A percentile compares a stretch with the other conserved stretches of the same genome.
Conservation (phyloP, 2,797 vertebrate genomes). For the Channa striata region DNA sequence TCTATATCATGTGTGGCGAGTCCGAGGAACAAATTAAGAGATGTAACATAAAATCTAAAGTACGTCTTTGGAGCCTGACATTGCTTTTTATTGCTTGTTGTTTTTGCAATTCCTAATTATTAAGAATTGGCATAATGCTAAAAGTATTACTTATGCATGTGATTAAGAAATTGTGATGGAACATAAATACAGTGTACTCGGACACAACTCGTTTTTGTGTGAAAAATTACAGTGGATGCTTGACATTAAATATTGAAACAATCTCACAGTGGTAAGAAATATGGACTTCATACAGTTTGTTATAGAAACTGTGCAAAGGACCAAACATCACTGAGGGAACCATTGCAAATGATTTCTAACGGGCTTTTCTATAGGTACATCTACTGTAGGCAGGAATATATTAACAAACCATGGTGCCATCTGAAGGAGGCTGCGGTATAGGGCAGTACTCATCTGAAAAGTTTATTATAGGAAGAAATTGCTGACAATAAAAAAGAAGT, state of each 20-base stretch:
- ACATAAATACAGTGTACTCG: not conserved
- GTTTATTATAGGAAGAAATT: constrained; percentile 9
- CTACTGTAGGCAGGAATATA: not conserved
- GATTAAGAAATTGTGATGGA: not conserved
- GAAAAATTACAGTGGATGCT: not conserved
- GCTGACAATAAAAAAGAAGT: not conserved
- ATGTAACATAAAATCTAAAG: too few relatives aligned
- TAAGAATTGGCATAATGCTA: too few relatives aligned
- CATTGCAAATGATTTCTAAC: constrained; percentile 6
- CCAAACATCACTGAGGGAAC: constrained; percentile 5
- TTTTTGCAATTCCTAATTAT: too few relatives aligned
- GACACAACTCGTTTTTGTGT: not conserved
- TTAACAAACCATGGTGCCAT: constrained; percentile 8
- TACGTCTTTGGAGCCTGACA: too few relatives aligned
- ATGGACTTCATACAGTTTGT: constrained; percentile 17
- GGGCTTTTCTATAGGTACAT: constrained; percentile 12
- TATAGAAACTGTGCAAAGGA: constrained; percentile 7
- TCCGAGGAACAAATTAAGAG: too few relatives aligned
- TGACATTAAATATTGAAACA: constrained; percentile 11
- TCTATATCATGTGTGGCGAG: too few relatives aligned
- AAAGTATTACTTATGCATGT: not conserved
- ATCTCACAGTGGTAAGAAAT: constrained; percentile 4
- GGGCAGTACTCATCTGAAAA: constrained; percentile 13
- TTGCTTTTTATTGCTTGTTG: too few relatives aligned
- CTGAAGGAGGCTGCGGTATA: not conserved